Percentiles rank a stretch among this genome's conserved stretches.
phyloP scores from a whole-genome alignment of 2,797 vertebrate species.

The Kryptolebias ocellatus region DNA sequence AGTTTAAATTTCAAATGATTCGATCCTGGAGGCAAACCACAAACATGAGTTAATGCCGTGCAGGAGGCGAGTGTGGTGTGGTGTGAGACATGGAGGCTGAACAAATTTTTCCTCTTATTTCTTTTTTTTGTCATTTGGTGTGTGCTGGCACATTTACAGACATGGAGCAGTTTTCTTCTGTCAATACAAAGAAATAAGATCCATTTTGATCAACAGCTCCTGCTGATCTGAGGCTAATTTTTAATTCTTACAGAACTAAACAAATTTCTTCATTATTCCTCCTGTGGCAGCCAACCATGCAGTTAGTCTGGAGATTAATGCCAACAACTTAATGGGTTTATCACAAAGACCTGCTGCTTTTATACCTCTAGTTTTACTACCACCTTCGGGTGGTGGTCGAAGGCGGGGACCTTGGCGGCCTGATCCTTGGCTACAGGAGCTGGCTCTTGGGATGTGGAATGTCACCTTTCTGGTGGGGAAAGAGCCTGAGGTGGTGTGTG shows the following conservation, averaged over 20 bases:
- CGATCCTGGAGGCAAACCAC: slow-evolving; percentile 37
- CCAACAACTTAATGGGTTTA: too few relatives aligned
- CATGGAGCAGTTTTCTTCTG: slow-evolving; percentile 19
- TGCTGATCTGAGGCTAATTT: neutral
- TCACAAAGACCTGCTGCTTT: too few relatives aligned
- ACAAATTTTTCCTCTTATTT: neutral
- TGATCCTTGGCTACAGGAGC: too few relatives aligned
- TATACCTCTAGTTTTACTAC: too few relatives aligned
- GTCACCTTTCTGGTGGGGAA: too few relatives aligned
- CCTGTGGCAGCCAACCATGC: neutral
- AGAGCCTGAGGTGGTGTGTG: too few relatives aligned
- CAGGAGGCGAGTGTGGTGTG: slow-evolving; percentile 19
- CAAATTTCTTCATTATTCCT: neutral
- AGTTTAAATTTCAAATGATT: slow-evolving; percentile 53
- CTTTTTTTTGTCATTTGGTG: neutral
- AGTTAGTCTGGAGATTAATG: neutral
- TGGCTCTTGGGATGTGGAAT: too few relatives aligned
- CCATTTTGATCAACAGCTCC: neutral
- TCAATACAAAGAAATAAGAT: slow-evolving; percentile 1
- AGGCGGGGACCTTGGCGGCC: too few relatives aligned
- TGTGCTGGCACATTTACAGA: slow-evolving; percentile 14
- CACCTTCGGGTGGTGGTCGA: too few relatives aligned
- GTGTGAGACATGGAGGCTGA: neutral
- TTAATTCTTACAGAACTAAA: neutral
- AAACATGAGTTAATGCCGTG: slow-evolving; percentile 44